Conservation (phyloP, 2,113 vertebrate genomes). For the Neoarius graeffei region DNA sequence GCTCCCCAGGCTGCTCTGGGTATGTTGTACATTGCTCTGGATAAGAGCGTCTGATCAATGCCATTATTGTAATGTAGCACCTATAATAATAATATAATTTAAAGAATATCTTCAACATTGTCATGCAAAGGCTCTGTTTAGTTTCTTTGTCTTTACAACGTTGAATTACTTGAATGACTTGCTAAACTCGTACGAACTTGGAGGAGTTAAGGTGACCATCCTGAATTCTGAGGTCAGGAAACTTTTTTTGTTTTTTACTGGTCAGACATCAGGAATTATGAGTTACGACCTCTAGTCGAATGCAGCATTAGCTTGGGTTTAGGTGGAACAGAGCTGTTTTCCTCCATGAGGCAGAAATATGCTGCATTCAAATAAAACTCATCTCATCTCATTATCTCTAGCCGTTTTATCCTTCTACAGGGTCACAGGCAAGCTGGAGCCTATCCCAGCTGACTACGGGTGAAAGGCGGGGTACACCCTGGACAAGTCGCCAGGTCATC, state of each 20-base stretch:
- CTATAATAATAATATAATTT: background rate
- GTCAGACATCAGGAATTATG: background rate
- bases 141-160: background rate
- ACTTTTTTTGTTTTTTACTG: background rate
- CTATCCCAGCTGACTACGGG: too few relatives aligned
- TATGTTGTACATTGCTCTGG: too few relatives aligned
- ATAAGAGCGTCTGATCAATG: too few relatives aligned
- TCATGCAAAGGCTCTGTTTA: background rate
- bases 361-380: background rate
- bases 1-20: too few relatives aligned
- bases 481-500: too few relatives aligned
- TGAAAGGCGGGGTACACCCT: too few relatives aligned
- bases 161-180: background rate
- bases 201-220: background rate
- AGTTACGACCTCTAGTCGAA: background rate
- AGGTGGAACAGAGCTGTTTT: background rate
- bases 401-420: too few relatives aligned
- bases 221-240: background rate
- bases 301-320: background rate
- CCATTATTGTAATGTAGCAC: too few relatives aligned
- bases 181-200: background rate
- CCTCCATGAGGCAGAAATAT: background rate
- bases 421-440: too few relatives aligned
- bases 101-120: background rate
- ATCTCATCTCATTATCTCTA: too few relatives aligned